Evolutionary conservation across 2,888 invertebrate species (phyloP).

Genomic region (Rhogogaster chlorosoma): DNA sequence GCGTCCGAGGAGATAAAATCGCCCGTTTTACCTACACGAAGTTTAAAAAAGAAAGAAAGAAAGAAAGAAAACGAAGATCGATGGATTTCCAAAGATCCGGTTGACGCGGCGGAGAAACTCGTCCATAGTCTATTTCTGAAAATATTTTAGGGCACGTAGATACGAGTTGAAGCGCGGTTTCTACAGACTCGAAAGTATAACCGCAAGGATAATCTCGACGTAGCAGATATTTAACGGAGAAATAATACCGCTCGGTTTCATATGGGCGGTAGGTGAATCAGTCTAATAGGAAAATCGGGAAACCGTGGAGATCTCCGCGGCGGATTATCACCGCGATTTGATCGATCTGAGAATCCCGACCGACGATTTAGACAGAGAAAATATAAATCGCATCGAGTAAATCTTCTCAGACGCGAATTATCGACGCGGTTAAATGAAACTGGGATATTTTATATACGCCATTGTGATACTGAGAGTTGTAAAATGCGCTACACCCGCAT

Average conservation of each 20-base stretch:
- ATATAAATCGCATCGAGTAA: not conserved
- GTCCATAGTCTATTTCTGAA: not conserved
- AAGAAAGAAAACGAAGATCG: not conserved
- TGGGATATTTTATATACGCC: not conserved
- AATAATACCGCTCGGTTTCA: not conserved
- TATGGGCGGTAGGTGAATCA: not conserved
- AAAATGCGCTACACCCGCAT: conserved; percentile 62
- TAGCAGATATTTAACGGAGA: not conserved
- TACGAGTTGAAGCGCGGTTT: not conserved
- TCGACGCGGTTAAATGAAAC: not conserved
- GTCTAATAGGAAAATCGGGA: not conserved
- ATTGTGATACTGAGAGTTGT: not conserved
- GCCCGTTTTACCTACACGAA: not conserved
- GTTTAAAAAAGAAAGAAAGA: not conserved
- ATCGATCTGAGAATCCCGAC: not conserved
- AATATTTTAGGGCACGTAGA: not conserved
- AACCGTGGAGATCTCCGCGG: no score
- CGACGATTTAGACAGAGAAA: not conserved
- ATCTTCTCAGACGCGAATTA: not conserved
- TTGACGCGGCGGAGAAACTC: not conserved
- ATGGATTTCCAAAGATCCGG: conserved; percentile 5
- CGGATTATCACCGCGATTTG: not conserved
- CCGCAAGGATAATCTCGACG: not conserved
- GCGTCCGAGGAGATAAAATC: not conserved
- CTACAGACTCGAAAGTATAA: conserved; percentile 13